These are phyloP conservation scores for Charaxes varanes DNA, from an alignment of 1,140 invertebrate species.

Conservation along the genomic window DNA sequence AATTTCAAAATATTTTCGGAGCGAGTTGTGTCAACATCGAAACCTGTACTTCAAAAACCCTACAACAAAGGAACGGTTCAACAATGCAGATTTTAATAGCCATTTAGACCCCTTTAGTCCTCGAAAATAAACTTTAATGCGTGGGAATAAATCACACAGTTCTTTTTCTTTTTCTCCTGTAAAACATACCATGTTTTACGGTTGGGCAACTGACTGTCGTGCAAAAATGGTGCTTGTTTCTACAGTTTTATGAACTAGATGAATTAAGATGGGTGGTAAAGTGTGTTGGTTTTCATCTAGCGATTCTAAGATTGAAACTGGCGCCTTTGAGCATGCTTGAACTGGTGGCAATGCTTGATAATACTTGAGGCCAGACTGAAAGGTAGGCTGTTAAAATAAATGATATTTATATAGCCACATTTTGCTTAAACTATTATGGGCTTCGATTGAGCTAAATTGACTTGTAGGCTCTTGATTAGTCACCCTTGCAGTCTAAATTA, in stretches of 20 bases:
- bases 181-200: conserved; percentile 1
- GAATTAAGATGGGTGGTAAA: background rate
- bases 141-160: conserved; percentile 12
- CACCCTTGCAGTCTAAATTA: no score
- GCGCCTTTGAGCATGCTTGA: conserved; percentile 41
- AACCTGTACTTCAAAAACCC: conserved; percentile 10
- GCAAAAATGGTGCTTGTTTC: background rate
- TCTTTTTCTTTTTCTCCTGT: conserved; percentile 5
- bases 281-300: conserved; percentile 12
- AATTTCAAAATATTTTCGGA: no score
- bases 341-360: conserved; percentile 34
- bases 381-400: conserved; percentile 22
- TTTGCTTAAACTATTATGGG: conserved; percentile 7
- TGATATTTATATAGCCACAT: conserved; percentile 14
- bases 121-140: conserved; percentile 10
- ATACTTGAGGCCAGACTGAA: conserved; percentile 27
- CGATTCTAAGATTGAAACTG: conserved; percentile 27
- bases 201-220: background rate
- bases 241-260: background rate
- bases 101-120: conserved; percentile 5
- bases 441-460: no score
- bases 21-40: conserved; percentile 8
- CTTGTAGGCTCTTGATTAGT: no score
- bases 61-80: conserved; percentile 10
- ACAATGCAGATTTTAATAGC: conserved; percentile 17